Evolutionary conservation across 2,797 vertebrate species (phyloP), one percentile per base, ranked within the genome.

Genomic region (Sebastes hubbsi): DNA sequence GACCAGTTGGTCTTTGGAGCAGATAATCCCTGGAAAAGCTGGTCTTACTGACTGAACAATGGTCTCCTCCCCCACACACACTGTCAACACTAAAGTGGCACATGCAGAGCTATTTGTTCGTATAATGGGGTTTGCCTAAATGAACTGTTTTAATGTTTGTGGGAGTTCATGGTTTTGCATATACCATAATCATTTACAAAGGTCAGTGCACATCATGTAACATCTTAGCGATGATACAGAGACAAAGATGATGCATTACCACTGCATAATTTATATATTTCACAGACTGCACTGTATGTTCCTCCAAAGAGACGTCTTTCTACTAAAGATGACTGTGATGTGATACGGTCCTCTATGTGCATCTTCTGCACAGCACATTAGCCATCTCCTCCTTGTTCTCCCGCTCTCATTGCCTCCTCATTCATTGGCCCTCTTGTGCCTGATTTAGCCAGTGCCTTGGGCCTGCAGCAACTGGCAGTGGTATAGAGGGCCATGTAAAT

Each of bases 401-500:
- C 77, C 8, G 55, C 87, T 65, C 38, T 14, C 82, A n/a, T 77
- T 82, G 84, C 87, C 86, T 88, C 81, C 85, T 87, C 91, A 78
- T 87, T 90, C 94, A 89, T 88, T 91, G 86, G 86, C 82, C 88
- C 87, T 88, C 86, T 88, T 94, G 95, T 94, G 93, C 87, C 80
- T 88, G 94, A 95, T 94, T 94, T 94, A 96, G 92, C 88, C 89
- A 90, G 88, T 72, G 95, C 95, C 94, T 94, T 78, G 88, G 95
- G 95, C 95, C 94, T 95, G 90, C 93, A 94, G 94, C 92, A 91
- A 94, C 88, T 95, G 94, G 95, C 94, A 88, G 79, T 80, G 92
- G 87, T 93, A 93, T 91, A 93, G 90, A 89, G 89, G 87, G 89
- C 94, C 92, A 95, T 95, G 94, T 95, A 96, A 96, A 97, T 94